Base-by-base conservation (phyloP, 1,140 invertebrate genomes). In the Steinernema feltiae region DNA sequence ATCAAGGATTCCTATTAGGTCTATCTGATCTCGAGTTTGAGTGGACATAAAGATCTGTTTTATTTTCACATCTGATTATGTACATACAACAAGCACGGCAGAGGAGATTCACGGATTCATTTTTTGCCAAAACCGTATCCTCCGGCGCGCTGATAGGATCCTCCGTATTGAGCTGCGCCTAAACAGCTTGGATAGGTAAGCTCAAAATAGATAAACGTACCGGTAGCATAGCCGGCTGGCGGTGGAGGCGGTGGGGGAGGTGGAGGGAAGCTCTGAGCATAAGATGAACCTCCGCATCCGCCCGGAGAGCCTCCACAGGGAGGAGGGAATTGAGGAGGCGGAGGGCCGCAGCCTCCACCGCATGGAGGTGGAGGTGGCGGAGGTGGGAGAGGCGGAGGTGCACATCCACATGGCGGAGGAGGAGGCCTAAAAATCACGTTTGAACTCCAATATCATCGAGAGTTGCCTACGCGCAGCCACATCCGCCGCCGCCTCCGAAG, bases 291-390 rank as follows among this genome's bases (percentile, higher is more conserved):
- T n/a, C n/a, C n/a, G n/a, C n/a, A n/a, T n/a, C 0, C 70, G 0
- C 24, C 0, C 30, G 70, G 70, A 35, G 1, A 41, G 12, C 3
- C 32, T 15, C 32, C 32, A 48, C 2, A 1, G 7, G 15, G 46
- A n/a, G 72, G 72, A 48, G 63, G 63, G 72, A 53, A 53, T 53
- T 31, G 72, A 53, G 46, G 63, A 53, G 15, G 72, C 7, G 72
- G 72, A n/a, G 3, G 21, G 15, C 46, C 35, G 18, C 53, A 63
- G 35, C 31, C 30, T 27, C 73, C 73, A n/a, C 2, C 30, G 1
- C 32, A 69, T 32, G 31, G 30, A 63, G 53, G 27, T 17, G 73
- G 73, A 2, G 29, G 29, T 17, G n/a, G 29, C 31, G 72, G 72
- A 31, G 27, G 31, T 18, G 24, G n/a, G n/a, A n/a, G 29, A 29